phyloP scores from a whole-genome alignment of 2,113 vertebrate species.

The Archilochus colubris region DNA sequence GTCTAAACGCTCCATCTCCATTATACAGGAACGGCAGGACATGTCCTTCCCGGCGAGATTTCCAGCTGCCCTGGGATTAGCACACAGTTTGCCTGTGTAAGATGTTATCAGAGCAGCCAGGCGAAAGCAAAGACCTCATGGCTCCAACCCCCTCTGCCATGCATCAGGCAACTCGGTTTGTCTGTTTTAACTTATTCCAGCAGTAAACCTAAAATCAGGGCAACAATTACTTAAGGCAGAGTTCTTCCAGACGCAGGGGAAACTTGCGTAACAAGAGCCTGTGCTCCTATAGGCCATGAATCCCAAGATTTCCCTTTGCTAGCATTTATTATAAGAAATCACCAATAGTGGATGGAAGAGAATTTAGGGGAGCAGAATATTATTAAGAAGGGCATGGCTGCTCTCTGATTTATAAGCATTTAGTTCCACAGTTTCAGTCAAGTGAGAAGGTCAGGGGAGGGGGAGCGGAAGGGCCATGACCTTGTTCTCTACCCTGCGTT shows the following conservation, averaged over 20 bases:
- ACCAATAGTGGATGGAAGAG: constrained; percentile 9
- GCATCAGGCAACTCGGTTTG: not conserved
- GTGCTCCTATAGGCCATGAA: constrained; percentile 40
- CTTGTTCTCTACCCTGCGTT: not conserved
- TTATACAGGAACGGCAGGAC: constrained; percentile 16
- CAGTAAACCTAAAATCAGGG: constrained; percentile 43
- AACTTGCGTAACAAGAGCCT: not conserved
- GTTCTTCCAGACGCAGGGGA: constrained; percentile 17
- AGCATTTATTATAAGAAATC: constrained; percentile 48
- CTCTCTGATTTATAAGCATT: constrained; percentile 18
- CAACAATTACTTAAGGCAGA: constrained; percentile 48
- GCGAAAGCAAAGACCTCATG: not conserved
- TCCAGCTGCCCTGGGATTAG: not conserved
- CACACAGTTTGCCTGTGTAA: not conserved
- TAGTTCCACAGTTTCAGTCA: not conserved
- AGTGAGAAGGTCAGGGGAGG: not conserved
- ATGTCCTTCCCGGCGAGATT: not conserved
- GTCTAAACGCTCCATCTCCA: constrained; percentile 22
- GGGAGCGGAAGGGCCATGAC: not conserved
- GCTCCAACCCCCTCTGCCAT: constrained; percentile 11
- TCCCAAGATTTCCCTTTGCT: not conserved
- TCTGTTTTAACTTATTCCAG: constrained; percentile 27
- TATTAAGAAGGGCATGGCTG: constrained; percentile 19
- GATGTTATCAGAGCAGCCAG: not conserved
- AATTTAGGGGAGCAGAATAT: constrained; percentile 18